These are phyloP conservation scores for Deilephila porcellus DNA, from an alignment of 2,888 invertebrate species.

Conservation along the genomic window DNA sequence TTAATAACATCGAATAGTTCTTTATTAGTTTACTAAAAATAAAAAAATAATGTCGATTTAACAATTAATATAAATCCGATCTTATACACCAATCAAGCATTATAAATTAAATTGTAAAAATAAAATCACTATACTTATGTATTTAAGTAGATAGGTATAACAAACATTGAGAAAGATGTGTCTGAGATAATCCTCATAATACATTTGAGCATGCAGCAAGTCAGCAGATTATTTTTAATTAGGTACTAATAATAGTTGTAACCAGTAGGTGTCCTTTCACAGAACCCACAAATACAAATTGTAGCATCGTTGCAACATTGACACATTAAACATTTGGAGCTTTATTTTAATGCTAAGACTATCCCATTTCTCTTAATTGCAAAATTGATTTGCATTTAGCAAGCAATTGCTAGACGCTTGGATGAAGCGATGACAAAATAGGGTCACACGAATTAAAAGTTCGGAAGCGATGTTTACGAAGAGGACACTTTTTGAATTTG, in stretches of 20 bases:
- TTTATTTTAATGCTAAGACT: background rate
- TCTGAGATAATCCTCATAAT: background rate
- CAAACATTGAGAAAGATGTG: slow-evolving; percentile 6
- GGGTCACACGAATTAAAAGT: slow-evolving; percentile 1
- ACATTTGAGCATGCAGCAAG: slow-evolving; percentile 17
- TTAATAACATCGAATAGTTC: slow-evolving; percentile 15
- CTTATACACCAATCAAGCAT: slow-evolving; percentile 5
- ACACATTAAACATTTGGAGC: background rate
- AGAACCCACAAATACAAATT: slow-evolving; percentile 1
- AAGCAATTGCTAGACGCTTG: background rate
- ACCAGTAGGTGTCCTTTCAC: background rate
- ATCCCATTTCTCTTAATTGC: background rate
- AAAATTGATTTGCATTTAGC: slow-evolving; percentile 9
- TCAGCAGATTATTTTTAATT: slow-evolving; percentile 1
- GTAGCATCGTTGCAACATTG: slow-evolving; percentile 7
- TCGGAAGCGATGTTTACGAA: slow-evolving; percentile 7
- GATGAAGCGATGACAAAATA: background rate
- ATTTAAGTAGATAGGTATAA: background rate
- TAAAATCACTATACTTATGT: background rate
- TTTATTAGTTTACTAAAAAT: slow-evolving; percentile 9
- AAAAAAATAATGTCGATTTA: background rate
- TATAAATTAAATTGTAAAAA: background rate
- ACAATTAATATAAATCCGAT: slow-evolving; percentile 16
- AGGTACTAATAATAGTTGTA: background rate
- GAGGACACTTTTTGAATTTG: background rate